Evolutionary conservation across 2,888 invertebrate species (phyloP), one percentile per base, ranked within the genome.

Genomic region (Aporophyla lueneburgensis): DNA sequence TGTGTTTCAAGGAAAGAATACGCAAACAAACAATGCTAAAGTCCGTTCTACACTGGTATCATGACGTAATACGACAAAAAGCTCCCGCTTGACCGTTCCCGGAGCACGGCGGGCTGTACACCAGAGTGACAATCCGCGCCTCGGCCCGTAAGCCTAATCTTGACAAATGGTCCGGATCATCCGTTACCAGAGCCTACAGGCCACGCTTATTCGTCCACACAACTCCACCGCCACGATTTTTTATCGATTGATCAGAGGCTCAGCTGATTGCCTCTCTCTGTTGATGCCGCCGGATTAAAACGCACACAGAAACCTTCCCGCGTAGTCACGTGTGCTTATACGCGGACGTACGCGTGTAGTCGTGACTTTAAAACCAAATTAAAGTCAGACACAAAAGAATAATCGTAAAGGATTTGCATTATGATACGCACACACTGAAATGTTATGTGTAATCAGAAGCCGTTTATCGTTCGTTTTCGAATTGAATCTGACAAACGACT

Each of bases 91-190:
- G 84, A 79, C 88, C 83, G 78, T 80, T 75, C 78, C 68, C 51
- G 68, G 59, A 51, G 74, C 81, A 63, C 67, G 59, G 65, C 75
- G 56, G 54, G 74, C 75, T 67, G 72, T 61, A 51, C 71, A 65
- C 72, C 54, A 66, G 69, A 86, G 81, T 79, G 79, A 80, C 86
- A 85, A 89, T 89, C 91, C 89, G 87, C 89, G 81, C 83, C 89
- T 89, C 90, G 88, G 83, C 80, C 89, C 89, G 91, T 93, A 93
- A 93, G 93, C 92, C 91, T 96, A 95, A 96, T 96, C 96, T 94
- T 96, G 96, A 96, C 96, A 96, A 96, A 96, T 96, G 95, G 94
- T 93, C 78, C 88, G 92, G 96, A 96, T 96, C 92, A 96, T 96
- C 96, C 96, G 90, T 83, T 89, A 88, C 89, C 89, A 84, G 89